Conservation (phyloP, 2,797 vertebrate genomes). For the Sebastiscus tertius region DNA sequence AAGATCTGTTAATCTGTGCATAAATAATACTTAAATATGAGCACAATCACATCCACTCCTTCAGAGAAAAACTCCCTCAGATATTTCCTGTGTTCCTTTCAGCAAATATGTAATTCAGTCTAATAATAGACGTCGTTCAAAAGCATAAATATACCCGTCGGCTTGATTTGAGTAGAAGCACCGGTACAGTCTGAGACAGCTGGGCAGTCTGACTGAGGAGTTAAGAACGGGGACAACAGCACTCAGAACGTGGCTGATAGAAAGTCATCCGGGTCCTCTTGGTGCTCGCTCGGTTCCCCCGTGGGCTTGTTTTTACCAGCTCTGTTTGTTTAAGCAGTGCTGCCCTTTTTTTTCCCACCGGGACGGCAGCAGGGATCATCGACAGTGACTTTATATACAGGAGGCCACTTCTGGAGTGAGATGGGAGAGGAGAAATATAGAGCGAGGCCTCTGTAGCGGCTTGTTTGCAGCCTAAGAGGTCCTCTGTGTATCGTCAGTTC, state of each 20-base stretch:
- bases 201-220: background rate
- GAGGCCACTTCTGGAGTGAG: constrained; percentile 12
- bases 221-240: constrained; percentile 22
- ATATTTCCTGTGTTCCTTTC: constrained; percentile 12
- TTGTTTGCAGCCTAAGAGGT: constrained; percentile 51
- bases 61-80: background rate
- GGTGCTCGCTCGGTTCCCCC: background rate
- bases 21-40: constrained; percentile 18
- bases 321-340: constrained; percentile 39
- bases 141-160: constrained; percentile 39
- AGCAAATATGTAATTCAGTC: constrained; percentile 55
- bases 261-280: background rate
- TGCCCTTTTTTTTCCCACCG: constrained; percentile 20
- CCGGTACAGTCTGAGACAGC: background rate
- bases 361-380: constrained; percentile 16
- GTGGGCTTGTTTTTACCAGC: constrained; percentile 6
- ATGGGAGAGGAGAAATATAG: background rate
- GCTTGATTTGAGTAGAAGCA: constrained; percentile 14
- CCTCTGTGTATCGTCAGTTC: constrained; percentile 45
- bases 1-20: background rate
- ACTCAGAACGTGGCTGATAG: background rate
- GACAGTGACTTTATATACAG: constrained; percentile 6
- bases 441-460: constrained; percentile 23
- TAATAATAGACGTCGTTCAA: constrained; percentile 60
- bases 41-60: background rate